Conservation (phyloP, 92 coral and sea anemone species). For the Phenganax subtilis region DNA sequence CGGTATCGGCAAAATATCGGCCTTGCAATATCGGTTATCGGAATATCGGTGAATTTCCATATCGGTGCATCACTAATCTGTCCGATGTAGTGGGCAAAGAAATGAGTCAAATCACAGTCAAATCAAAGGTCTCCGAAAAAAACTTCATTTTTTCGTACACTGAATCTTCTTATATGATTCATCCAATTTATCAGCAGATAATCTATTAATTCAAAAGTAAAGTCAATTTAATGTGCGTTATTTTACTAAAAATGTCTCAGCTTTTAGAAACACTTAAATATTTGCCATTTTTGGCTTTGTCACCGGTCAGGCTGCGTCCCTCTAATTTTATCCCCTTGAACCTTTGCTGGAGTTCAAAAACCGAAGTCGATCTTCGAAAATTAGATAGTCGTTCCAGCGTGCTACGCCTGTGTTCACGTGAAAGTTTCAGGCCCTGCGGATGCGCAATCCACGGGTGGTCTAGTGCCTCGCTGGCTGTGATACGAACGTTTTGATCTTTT, state of each 20-base stretch:
- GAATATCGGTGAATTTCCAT: too few relatives aligned
- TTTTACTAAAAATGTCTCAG: not conserved
- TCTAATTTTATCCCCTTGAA: constrained; percentile 8
- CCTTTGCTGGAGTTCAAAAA: constrained; percentile 6
- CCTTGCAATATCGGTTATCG: too few relatives aligned
- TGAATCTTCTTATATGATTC: not conserved
- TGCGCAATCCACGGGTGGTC: constrained; percentile 76
- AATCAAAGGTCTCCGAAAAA: too few relatives aligned
- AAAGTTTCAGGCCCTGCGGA: constrained; percentile 9
- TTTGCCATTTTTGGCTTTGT: not conserved
- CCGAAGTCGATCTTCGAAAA: constrained; percentile 17
- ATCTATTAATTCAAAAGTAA: not conserved
- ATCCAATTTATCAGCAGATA: not conserved
- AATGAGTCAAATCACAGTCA: too few relatives aligned
- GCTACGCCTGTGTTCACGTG: constrained; percentile 31
- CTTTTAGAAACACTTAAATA: not conserved
- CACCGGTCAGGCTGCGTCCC: not conserved
- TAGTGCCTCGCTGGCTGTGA: constrained; percentile 70
- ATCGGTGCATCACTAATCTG: too few relatives aligned
- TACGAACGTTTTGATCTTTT: constrained; percentile 56
- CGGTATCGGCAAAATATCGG: too few relatives aligned
- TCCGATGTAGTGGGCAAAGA: too few relatives aligned
- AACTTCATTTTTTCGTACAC: not conserved
- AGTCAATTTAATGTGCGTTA: not conserved
- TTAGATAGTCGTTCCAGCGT: constrained; percentile 25